phyloP scores from a whole-genome alignment of 2,797 vertebrate species.

The Sylvilagus floridanus region DNA sequence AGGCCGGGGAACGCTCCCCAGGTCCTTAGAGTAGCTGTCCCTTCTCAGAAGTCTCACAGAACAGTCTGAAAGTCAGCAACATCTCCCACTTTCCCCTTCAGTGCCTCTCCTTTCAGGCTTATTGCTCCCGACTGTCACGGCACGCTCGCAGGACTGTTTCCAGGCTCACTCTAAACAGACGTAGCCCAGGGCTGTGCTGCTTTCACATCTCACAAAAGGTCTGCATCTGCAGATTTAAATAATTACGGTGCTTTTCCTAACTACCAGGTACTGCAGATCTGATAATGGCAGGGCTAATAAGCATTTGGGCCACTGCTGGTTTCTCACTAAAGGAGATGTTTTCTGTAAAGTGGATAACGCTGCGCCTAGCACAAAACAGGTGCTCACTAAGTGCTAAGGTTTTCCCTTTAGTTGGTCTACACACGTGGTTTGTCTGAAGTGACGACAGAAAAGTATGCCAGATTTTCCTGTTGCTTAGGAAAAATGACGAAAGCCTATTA shows the following conservation, averaged over 20 bases:
- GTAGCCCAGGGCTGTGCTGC: background rate
- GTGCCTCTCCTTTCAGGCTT: background rate
- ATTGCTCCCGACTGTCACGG: background rate
- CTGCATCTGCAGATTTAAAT: slow-evolving; percentile 28
- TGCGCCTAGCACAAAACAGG: background rate
- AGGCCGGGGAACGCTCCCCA: background rate
- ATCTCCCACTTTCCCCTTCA: background rate
- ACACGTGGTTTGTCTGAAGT: background rate
- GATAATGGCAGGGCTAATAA: background rate
- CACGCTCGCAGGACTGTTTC: background rate
- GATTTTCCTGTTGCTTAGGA: slow-evolving; percentile 9
- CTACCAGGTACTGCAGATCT: background rate
- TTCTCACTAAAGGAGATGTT: slow-evolving; percentile 6
- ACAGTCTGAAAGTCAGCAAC: background rate
- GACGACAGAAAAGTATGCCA: slow-evolving; percentile 23
- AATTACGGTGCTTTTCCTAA: slow-evolving; percentile 37
- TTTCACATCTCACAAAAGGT: slow-evolving; percentile 21
- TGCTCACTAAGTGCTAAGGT: background rate
- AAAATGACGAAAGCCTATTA: slow-evolving; percentile 1
- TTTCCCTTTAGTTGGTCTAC: background rate
- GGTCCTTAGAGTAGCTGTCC: background rate
- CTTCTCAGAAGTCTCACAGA: background rate
- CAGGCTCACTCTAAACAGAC: background rate
- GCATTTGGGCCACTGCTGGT: background rate
- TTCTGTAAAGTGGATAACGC: background rate